Percentiles rank a stretch among this genome's conserved stretches.
phyloP scores from a whole-genome alignment of 2,797 vertebrate species.

The Chaunax sp. region DNA sequence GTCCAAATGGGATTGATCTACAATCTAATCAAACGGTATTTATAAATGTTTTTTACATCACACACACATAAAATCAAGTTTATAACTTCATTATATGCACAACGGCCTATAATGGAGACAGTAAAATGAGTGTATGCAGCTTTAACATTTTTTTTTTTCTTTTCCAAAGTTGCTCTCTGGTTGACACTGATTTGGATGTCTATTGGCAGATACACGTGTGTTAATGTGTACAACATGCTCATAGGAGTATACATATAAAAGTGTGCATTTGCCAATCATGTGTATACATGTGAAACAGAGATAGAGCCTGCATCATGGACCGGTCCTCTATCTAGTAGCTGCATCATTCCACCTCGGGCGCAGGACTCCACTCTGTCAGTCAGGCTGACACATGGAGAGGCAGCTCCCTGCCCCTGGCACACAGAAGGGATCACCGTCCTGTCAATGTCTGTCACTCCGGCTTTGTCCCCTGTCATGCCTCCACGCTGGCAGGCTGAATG shows the following conservation, averaged over 20 bases:
- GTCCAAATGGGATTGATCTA: slow-evolving; percentile 44
- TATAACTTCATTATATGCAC: slow-evolving; percentile 27
- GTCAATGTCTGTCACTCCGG: slow-evolving; percentile 74
- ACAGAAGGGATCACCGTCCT: slow-evolving; percentile 62
- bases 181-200: background rate
- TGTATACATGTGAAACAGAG: slow-evolving; percentile 32
- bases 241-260: slow-evolving; percentile 15
- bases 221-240: background rate
- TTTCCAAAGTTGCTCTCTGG: too few relatives aligned
- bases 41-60: slow-evolving; percentile 35
- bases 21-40: slow-evolving; percentile 45
- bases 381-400: slow-evolving; percentile 68
- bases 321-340: slow-evolving; percentile 41
- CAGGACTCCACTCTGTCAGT: slow-evolving; percentile 73
- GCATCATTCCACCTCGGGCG: slow-evolving; percentile 59
- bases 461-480: slow-evolving; percentile 68
- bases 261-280: background rate
- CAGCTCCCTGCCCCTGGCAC: slow-evolving; percentile 54
- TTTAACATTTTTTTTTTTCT: slow-evolving; percentile 9
- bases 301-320: slow-evolving; percentile 17
- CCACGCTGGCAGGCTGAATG: slow-evolving; percentile 57
- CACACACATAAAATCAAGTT: slow-evolving; percentile 40
- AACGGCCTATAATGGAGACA: slow-evolving; percentile 14
- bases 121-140: slow-evolving; percentile 12
- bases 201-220: background rate